Evolutionary conservation across 2,888 invertebrate genomes (phyloP).

Genomic region (Caenorhabditis sulstoni): DNA sequence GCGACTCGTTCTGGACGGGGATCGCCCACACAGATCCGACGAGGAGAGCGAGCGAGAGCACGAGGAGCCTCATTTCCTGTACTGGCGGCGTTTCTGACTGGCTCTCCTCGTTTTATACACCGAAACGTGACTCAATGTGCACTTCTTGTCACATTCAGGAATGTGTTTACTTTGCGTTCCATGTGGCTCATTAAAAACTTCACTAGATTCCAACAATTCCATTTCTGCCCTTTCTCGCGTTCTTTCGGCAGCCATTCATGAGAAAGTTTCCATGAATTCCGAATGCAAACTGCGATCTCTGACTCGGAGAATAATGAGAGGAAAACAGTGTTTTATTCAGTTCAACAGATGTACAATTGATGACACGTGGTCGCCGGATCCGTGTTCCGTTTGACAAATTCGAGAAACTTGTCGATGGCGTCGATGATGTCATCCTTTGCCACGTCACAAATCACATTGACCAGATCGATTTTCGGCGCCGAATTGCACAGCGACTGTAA

Average conservation of each 20-base stretch:
- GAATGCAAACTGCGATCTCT: not conserved
- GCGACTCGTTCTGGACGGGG: not conserved
- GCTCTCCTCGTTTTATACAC: too few relatives aligned
- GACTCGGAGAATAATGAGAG: not conserved
- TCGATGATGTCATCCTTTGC: slow-evolving; percentile 41
- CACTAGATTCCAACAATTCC: too few relatives aligned
- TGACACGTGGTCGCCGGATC: slow-evolving; percentile 27
- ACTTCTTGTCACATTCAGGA: too few relatives aligned
- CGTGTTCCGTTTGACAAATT: slow-evolving; percentile 15
- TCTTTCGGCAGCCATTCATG: slow-evolving; percentile 22
- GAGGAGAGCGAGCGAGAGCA: not conserved
- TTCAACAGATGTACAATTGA: slow-evolving; percentile 25
- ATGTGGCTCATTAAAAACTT: too few relatives aligned
- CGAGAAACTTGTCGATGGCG: slow-evolving; percentile 41
- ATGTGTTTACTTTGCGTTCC: too few relatives aligned
- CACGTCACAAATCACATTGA: slow-evolving; percentile 26
- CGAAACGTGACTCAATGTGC: too few relatives aligned
- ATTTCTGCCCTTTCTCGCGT: not conserved
- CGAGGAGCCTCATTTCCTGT: too few relatives aligned
- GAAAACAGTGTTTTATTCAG: slow-evolving; percentile 7
- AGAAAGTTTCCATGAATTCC: slow-evolving; percentile 13
- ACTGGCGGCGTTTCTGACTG: too few relatives aligned
- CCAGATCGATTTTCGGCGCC: slow-evolving; percentile 14
- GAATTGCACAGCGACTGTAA: slow-evolving; percentile 33
- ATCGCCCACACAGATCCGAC: not conserved